Evolutionary conservation across 2,888 invertebrate genomes (phyloP).

Genomic region (Lacanobia wlatinum): DNA sequence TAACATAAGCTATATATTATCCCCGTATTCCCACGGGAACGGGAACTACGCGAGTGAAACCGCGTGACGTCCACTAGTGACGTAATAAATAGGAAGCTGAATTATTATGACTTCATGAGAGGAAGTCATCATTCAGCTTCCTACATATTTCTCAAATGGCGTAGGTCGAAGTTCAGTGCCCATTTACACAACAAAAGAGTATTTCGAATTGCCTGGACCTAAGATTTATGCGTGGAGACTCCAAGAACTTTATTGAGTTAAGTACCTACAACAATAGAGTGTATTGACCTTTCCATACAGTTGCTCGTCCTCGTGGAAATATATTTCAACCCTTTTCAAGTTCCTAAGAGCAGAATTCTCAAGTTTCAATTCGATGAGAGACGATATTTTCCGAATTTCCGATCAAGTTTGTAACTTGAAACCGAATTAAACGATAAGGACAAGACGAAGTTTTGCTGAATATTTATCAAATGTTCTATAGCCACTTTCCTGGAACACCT

Average conservation of each 20-base stretch:
- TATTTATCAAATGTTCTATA: background rate
- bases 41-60: no score
- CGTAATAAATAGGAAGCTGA: slow-evolving; percentile 1
- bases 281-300: slow-evolving; percentile 42
- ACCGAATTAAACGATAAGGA: slow-evolving; percentile 28
- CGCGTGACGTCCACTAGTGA: no score
- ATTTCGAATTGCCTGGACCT: background rate
- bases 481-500: background rate
- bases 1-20: no score
- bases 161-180: slow-evolving; percentile 14
- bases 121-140: slow-evolving; percentile 11
- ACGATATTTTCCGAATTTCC: slow-evolving; percentile 32
- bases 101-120: no score
- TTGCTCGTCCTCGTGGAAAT: slow-evolving; percentile 26
- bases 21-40: no score
- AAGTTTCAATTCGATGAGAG: slow-evolving; percentile 42
- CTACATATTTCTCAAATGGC: slow-evolving; percentile 6
- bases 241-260: slow-evolving; percentile 26
- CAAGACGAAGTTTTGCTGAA: slow-evolving; percentile 14
- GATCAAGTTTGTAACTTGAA: slow-evolving; percentile 30
- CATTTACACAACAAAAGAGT: background rate
- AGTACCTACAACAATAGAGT: slow-evolving; percentile 24
- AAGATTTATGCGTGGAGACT: slow-evolving; percentile 23
- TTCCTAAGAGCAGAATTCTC: slow-evolving; percentile 34
- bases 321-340: slow-evolving; percentile 32